A percentile compares a stretch with the other conserved stretches of the same genome.
Evolutionary conservation across 2,113 vertebrate genomes (phyloP).

Genomic region (Piprites chloris): DNA sequence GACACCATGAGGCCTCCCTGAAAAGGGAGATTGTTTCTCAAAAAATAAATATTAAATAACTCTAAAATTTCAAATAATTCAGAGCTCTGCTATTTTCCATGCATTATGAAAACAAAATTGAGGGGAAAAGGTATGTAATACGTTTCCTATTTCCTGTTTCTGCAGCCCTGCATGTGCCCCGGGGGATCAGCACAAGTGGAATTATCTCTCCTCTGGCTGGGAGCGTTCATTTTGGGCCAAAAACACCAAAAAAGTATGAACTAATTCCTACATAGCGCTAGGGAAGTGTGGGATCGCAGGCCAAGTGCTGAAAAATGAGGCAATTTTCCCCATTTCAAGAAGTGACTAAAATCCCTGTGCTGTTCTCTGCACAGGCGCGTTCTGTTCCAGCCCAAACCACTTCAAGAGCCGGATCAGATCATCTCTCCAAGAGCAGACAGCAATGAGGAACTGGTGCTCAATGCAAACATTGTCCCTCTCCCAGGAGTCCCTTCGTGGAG

Average conservation of each 20-base stretch:
- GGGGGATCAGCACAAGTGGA: slow-evolving; percentile 71
- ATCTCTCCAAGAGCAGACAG: neutral
- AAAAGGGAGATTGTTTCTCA: slow-evolving; percentile 61
- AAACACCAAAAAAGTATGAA: slow-evolving; percentile 76
- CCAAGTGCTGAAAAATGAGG: slow-evolving; percentile 63
- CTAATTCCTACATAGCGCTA: slow-evolving; percentile 67
- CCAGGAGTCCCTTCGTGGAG: neutral
- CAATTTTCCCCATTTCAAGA: slow-evolving; percentile 63
- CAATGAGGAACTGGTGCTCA: neutral
- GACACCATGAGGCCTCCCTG: slow-evolving; percentile 18
- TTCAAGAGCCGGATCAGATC: neutral
- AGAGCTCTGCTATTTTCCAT: slow-evolving; percentile 67
- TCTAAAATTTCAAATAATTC: slow-evolving; percentile 71
- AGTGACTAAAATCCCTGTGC: slow-evolving; percentile 61
- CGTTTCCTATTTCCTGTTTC: slow-evolving; percentile 87
- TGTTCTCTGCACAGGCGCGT: slow-evolving; percentile 49
- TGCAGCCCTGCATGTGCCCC: slow-evolving; percentile 72
- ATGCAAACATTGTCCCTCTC: slow-evolving; percentile 11
- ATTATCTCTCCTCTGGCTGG: slow-evolving; percentile 77
- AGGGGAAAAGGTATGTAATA: slow-evolving; percentile 80
- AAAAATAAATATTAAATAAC: slow-evolving; percentile 67
- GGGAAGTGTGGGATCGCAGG: slow-evolving; percentile 49
- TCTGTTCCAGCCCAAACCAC: slow-evolving; percentile 63
- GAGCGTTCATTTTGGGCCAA: slow-evolving; percentile 72
- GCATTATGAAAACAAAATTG: slow-evolving; percentile 72